Evolutionary conservation across 2,113 vertebrate genomes (phyloP), one percentile per base, ranked within the genome.

Genomic region (Bolborhynchus lineola): DNA sequence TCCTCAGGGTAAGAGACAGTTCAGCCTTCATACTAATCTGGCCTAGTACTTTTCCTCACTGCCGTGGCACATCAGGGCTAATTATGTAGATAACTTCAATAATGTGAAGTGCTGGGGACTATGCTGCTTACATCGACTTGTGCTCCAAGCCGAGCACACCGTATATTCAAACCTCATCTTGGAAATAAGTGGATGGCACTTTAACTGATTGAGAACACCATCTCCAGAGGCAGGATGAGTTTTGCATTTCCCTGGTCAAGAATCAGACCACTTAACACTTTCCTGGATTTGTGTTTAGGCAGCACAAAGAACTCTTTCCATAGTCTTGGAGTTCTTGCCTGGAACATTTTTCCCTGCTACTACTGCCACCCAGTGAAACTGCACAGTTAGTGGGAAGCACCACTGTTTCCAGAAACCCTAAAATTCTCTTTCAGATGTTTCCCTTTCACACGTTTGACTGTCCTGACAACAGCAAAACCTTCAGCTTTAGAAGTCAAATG

Each of bases 361-460:
- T 97, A 59, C 93, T 89, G 96, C 96, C 95, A 97, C 91, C 92
- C 92, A 92, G 86, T 95, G 96, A 96, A 94, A 93, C 37, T 16
- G 50, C 35, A 57, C 12, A 15, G 44, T 13, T 76, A 57, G 3
- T 31, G 57, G 31, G 31, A 93, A 78, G 68, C 1, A 1, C 8
- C 18, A 59, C 8, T 62, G 13, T 65, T 92, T 78, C 46, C 35
- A 55, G 60, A 92, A 70, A 71, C 11, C 20, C 39, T 68, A 47
- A 71, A 63, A 81, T 29, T 78, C 35, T 7, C 50, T 69, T 88
- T 69, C 15, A 72, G 41, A 71, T 8, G 8, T 44, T 26, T 75
- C 35, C 7, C 42, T 62, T 88, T 69, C 15, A 79, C n/a, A 71
- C 3, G 7, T 44, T 35, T 50, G 35, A 83, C 29, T 90, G 37